phyloP scores from a whole-genome alignment of 2,797 vertebrate genomes.

The Arremon aurantiirostris region DNA sequence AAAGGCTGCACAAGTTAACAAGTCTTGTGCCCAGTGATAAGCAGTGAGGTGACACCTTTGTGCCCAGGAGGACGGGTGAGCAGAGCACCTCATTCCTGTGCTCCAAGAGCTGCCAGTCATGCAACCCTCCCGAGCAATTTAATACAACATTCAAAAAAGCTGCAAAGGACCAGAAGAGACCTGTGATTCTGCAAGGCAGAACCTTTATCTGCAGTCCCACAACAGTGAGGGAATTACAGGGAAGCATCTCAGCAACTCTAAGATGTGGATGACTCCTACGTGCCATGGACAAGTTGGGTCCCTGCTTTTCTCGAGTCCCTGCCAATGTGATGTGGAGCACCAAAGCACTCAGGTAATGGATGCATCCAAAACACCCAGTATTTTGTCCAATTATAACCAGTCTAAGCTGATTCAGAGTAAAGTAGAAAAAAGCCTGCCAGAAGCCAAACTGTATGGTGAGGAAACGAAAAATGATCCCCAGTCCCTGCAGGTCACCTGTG shows the following conservation, averaged over 20 bases:
- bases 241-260: not conserved
- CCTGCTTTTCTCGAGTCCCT: not conserved
- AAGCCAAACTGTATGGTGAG: fast-evolving
- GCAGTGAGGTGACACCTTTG: not conserved
- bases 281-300: not conserved
- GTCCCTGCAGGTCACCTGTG: not conserved
- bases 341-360: not conserved
- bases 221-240: not conserved
- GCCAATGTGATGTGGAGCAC: not conserved
- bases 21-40: not conserved
- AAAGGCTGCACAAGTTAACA: not conserved
- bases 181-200: not conserved
- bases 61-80: not conserved
- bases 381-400: not conserved
- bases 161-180: not conserved
- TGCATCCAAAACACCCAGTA: not conserved
- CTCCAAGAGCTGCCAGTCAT: not conserved
- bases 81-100: not conserved
- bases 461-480: not conserved
- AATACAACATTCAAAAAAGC: not conserved
- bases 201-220: not conserved
- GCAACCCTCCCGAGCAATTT: not conserved
- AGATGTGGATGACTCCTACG: fast-evolving
- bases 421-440: not conserved
- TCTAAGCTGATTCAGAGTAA: not conserved